Conservation (phyloP, 2,113 vertebrate species). For the Upupa epops region DNA sequence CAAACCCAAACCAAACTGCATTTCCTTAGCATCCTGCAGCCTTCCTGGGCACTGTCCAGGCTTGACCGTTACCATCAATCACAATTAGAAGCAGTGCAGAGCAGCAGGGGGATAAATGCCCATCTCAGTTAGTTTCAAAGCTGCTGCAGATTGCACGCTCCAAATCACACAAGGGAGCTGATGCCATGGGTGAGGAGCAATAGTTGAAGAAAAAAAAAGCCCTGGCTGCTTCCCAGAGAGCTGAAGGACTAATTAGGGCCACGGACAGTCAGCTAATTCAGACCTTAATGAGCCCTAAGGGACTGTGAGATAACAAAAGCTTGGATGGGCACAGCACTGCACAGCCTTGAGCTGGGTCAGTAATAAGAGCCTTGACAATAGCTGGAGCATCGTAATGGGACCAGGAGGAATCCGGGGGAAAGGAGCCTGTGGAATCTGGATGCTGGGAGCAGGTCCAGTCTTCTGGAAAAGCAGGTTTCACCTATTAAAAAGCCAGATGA, state of each 20-base stretch:
- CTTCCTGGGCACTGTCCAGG: background rate
- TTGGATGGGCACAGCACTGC: background rate
- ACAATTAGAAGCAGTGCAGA: background rate
- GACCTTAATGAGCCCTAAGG: constrained; percentile 28
- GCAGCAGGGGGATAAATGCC: background rate
- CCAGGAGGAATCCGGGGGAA: background rate
- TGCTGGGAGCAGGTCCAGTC: background rate
- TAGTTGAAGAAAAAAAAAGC: background rate
- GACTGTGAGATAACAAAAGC: background rate
- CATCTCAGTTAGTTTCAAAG: background rate
- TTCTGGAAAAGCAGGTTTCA: background rate
- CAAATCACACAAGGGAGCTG: background rate
- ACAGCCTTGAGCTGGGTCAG: background rate
- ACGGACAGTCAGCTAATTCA: constrained; percentile 8
- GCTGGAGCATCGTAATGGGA: fast-evolving
- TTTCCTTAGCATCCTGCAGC: background rate
- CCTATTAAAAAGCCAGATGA: background rate
- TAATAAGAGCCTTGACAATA: background rate
- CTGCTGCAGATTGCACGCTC: background rate
- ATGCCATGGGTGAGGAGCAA: background rate
- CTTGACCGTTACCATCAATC: background rate
- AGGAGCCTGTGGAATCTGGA: background rate
- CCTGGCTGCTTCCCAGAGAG: constrained; percentile 29
- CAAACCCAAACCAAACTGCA: background rate
- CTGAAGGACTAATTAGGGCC: constrained; percentile 41